Conservation (phyloP, 2,797 vertebrate genomes). For the Pseudomugil tenellus region DNA sequence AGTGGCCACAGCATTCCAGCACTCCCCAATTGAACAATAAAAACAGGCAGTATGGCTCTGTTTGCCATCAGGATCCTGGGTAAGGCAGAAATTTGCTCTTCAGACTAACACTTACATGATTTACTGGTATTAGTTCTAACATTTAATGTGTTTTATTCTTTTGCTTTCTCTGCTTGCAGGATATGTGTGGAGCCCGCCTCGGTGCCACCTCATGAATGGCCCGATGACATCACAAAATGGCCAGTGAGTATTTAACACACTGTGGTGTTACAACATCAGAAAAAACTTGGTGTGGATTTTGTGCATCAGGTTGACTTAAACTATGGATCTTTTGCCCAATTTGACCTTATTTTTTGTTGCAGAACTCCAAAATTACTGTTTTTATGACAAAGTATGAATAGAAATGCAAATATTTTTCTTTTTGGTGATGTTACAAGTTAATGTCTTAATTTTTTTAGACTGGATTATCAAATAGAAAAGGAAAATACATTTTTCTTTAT, state of each 20-base stretch:
- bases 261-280: neutral
- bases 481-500: neutral
- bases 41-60: conserved; percentile 88
- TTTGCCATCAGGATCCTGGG: conserved; percentile 98
- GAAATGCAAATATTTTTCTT: neutral
- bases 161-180: conserved; percentile 68
- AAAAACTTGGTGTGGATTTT: no score
- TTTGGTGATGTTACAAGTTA: neutral
- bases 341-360: neutral
- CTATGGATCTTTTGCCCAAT: neutral
- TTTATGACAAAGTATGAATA: rapidly evolving
- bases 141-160: neutral
- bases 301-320: neutral
- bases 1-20: conserved; percentile 92
- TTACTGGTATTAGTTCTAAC: neutral
- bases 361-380: neutral
- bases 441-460: no score
- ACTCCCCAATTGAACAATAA: conserved; percentile 85
- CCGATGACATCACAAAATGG: conserved; percentile 99
- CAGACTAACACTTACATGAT: neutral
- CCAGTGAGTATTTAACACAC: conserved; percentile 85
- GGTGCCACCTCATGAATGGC: conserved; percentile 94
- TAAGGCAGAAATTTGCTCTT: conserved; percentile 43
- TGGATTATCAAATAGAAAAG: no score
- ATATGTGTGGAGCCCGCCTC: conserved; percentile 97